phyloP scores from a whole-genome alignment of 2,113 vertebrate genomes.

The Carettochelys insculpta region DNA sequence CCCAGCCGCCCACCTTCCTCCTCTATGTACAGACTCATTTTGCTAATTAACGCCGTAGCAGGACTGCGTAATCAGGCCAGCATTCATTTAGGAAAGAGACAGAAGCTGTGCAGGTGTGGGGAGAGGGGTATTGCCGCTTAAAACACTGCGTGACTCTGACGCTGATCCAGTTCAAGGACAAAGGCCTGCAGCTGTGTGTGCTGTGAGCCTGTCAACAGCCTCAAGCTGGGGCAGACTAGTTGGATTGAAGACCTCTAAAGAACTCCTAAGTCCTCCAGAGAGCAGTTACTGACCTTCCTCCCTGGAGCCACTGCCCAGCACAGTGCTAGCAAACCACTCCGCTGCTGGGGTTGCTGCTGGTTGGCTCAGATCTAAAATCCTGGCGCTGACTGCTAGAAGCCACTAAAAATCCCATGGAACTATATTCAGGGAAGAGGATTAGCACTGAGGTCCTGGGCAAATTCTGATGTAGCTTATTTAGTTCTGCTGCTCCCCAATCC shows the following conservation, averaged over 20 bases:
- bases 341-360: background rate
- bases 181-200: background rate
- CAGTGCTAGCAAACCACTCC: background rate
- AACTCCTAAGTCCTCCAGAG: rapidly evolving
- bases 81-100: background rate
- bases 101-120: background rate
- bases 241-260: background rate
- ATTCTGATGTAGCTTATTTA: constrained; percentile 10
- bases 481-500: background rate
- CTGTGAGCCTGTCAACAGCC: background rate
- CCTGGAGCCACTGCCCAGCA: background rate
- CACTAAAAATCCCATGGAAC: background rate
- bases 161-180: background rate
- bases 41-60: background rate
- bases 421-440: background rate
- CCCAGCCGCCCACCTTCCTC: background rate
- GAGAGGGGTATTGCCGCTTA: background rate
- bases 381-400: background rate
- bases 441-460: background rate
- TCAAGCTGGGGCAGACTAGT: background rate
- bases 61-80: background rate
- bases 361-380: background rate
- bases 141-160: background rate
- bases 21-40: background rate
- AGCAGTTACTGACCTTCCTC: background rate